Conservation (phyloP, 2,113 vertebrate species). For the Chaetodon trifascialis region DNA sequence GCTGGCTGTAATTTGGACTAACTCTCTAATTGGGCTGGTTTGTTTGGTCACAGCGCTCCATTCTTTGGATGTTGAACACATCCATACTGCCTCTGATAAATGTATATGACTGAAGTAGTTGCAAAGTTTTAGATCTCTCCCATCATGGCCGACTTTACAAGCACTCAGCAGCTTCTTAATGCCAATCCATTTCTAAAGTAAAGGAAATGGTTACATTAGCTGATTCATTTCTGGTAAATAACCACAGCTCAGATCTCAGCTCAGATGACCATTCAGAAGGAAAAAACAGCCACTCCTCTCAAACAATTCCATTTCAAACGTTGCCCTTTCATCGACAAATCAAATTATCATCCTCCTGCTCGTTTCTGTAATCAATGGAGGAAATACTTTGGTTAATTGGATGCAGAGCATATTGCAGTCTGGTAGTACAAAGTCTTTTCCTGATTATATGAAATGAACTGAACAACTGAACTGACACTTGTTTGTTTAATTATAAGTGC, state of each 20-base stretch:
- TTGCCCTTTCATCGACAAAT: slow-evolving; percentile 44
- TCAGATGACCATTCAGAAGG: slow-evolving; percentile 51
- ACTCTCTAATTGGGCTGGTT: background rate
- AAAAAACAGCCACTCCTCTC: slow-evolving; percentile 31
- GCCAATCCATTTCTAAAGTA: slow-evolving; percentile 28
- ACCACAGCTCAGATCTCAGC: slow-evolving; percentile 51
- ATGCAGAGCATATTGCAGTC: slow-evolving; percentile 21
- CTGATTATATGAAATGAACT: slow-evolving; percentile 17
- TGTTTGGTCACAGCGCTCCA: slow-evolving; percentile 1
- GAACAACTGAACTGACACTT: slow-evolving; percentile 8
- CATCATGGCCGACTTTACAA: slow-evolving; percentile 24
- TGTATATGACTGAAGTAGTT: slow-evolving; percentile 17
- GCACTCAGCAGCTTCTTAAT: slow-evolving; percentile 61
- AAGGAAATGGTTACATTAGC: slow-evolving; percentile 74
- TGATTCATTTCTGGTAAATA: slow-evolving; percentile 68
- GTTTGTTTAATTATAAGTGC: slow-evolving; percentile 19
- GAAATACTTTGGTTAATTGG: slow-evolving; percentile 42
- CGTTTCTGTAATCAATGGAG: slow-evolving; percentile 37
- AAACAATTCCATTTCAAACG: slow-evolving; percentile 41
- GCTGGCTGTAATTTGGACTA: background rate
- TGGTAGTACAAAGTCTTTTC: background rate
- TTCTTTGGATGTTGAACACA: background rate
- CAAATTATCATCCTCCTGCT: slow-evolving; percentile 49
- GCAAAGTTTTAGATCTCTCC: slow-evolving; percentile 32
- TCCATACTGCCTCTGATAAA: slow-evolving; percentile 7